Percentiles rank a stretch among this genome's conserved stretches.
phyloP scores from a whole-genome alignment of 2,888 invertebrate species.

The Rutpela maculata region DNA sequence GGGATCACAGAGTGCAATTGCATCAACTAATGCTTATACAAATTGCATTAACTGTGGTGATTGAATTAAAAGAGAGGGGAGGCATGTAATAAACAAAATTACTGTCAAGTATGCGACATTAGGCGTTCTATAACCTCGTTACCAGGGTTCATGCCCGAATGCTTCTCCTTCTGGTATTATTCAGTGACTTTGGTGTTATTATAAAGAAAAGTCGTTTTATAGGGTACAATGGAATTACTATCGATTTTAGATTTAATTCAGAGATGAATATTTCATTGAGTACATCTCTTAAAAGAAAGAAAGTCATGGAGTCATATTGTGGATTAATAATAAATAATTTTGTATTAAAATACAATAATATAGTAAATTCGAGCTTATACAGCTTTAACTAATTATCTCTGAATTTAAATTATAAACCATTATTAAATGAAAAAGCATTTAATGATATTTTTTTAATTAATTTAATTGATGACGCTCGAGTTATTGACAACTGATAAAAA shows the following conservation, averaged over 20 bases:
- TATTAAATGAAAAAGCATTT: too few species aligned
- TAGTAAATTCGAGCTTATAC: too few species aligned
- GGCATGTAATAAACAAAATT: constrained; percentile 72
- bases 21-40: constrained; percentile 54
- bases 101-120: constrained; percentile 71
- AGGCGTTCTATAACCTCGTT: constrained; percentile 65
- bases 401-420: too few species aligned
- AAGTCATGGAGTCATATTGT: too few species aligned
- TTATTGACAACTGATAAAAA: too few species aligned
- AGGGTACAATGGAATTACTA: constrained; percentile 48
- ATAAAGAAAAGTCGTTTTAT: constrained; percentile 51
- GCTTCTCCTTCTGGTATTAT: constrained; percentile 54
- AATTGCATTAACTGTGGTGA: constrained; percentile 65
- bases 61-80: constrained; percentile 66
- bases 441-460: too few species aligned
- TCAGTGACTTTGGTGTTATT: constrained; percentile 20
- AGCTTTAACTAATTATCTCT: too few species aligned
- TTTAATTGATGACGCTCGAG: too few species aligned
- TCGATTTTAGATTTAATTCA: constrained; percentile 45
- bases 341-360: neutral
- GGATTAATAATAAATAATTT: neutral
- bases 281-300: neutral
- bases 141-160: constrained; percentile 64
- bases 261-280: constrained; percentile 35
- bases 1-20: constrained; percentile 46